Conservation (phyloP, 2,113 vertebrate genomes). For the Nerophis ophidion region DNA sequence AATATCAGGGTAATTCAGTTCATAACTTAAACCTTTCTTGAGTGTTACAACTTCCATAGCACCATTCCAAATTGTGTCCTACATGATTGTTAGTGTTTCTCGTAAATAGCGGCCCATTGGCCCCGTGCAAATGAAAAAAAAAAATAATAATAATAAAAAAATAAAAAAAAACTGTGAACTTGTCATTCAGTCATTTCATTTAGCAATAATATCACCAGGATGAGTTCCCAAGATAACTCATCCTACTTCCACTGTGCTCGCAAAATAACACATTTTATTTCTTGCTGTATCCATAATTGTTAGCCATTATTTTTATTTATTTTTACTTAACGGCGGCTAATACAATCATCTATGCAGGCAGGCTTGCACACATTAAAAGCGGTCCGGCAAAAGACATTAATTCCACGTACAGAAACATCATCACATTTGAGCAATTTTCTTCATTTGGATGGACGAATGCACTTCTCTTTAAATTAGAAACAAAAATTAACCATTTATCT, state of each 20-base stretch:
- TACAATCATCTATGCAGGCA: constrained; percentile 48
- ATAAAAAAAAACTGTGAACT: constrained; percentile 21
- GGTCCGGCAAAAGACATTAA: constrained; percentile 41
- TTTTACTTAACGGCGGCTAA: constrained; percentile 31
- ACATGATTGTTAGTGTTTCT: constrained; percentile 28
- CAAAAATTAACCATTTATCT: constrained; percentile 27
- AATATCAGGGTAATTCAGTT: constrained; percentile 13
- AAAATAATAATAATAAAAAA: too few relatives aligned
- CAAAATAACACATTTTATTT: constrained; percentile 19
- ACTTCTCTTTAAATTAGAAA: constrained; percentile 11
- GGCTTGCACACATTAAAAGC: constrained; percentile 20
- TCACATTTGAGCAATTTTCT: constrained; percentile 23
- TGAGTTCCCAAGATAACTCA: constrained; percentile 33
- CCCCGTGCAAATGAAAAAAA: constrained; percentile 27
- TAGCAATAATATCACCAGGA: constrained; percentile 56
- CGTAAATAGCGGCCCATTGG: constrained; percentile 33
- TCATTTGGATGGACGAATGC: constrained; percentile 30
- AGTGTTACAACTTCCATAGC: constrained; percentile 42
- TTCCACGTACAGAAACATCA: constrained; percentile 36
- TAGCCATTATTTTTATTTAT: constrained; percentile 7
- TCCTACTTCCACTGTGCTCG: constrained; percentile 7
- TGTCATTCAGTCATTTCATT: constrained; percentile 31
- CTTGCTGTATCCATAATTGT: constrained; percentile 10
- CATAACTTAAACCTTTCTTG: not conserved
- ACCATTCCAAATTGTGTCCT: constrained; percentile 36